Evolutionary conservation across 1,140 invertebrate genomes (phyloP).

Genomic region (Penaeus chinensis): DNA sequence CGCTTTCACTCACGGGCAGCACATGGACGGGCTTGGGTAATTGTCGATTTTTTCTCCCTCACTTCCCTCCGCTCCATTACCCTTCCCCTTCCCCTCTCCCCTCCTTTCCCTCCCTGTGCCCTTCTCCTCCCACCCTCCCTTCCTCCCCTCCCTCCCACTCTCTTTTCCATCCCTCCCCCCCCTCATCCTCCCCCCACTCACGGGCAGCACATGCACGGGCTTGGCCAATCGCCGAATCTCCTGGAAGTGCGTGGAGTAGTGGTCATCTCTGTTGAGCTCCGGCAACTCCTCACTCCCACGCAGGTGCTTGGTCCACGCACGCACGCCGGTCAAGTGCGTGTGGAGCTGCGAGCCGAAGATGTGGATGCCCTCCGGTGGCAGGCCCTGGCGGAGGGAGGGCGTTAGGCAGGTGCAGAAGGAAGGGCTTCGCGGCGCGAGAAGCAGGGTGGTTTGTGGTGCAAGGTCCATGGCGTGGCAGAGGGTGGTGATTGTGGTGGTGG

Average conservation of each 20-base stretch:
- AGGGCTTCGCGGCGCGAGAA: background rate
- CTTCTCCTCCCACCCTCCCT: too few relatives aligned
- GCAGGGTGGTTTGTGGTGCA: background rate
- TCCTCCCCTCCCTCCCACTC: too few relatives aligned
- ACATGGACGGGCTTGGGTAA: too few relatives aligned
- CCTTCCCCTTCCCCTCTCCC: too few relatives aligned
- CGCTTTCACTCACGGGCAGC: too few relatives aligned
- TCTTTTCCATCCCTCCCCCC: background rate
- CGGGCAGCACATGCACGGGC: constrained; percentile 84
- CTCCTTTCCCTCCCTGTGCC: too few relatives aligned
- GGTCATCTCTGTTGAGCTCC: constrained; percentile 90
- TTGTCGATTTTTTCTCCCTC: too few relatives aligned
- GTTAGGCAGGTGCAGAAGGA: background rate
- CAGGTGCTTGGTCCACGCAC: constrained; percentile 87
- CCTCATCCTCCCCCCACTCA: constrained; percentile 69
- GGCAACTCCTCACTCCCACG: constrained; percentile 81
- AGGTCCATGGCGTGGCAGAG: too few relatives aligned
- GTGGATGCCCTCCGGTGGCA: constrained; percentile 85
- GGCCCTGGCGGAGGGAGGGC: constrained; percentile 72
- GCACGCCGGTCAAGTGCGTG: constrained; percentile 91
- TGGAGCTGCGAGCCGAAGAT: constrained; percentile 97
- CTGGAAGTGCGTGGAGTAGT: constrained; percentile 98
- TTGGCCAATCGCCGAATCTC: constrained; percentile 90
- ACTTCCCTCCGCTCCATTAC: too few relatives aligned
- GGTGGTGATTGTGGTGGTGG: too few relatives aligned